Percentiles rank a stretch among this genome's conserved stretches.
Evolutionary conservation across 2,113 vertebrate species (phyloP).

Genomic region (Notechis scutatus): DNA sequence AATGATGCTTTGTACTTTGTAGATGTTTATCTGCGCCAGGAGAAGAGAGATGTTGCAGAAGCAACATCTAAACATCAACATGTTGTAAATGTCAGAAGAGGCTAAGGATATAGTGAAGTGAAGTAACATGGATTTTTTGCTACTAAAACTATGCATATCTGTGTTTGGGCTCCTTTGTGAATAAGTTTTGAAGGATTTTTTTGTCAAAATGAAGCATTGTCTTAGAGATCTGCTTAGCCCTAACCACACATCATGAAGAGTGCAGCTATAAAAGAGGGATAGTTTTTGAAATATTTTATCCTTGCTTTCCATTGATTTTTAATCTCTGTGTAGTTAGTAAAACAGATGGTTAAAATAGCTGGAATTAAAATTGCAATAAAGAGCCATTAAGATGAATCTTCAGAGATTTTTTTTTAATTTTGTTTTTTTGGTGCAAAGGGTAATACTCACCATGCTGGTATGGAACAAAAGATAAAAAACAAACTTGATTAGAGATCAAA

Average conservation of each 20-base stretch:
- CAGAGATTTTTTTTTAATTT: neutral
- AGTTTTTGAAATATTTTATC: neutral
- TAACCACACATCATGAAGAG: neutral
- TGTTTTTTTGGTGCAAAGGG: neutral
- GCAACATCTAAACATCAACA: neutral
- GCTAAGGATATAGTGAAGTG: neutral
- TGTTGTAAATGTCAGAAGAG: neutral
- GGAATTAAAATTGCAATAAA: neutral
- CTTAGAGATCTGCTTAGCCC: neutral
- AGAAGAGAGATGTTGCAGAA: neutral
- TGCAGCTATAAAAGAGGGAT: neutral
- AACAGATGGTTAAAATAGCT: neutral
- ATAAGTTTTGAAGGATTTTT: neutral
- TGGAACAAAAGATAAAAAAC: neutral
- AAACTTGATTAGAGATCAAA: neutral
- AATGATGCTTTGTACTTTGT: neutral
- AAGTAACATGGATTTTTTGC: neutral
- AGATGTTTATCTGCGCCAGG: neutral
- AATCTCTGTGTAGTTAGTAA: neutral
- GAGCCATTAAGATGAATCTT: neutral
- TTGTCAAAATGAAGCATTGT: neutral
- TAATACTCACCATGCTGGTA: neutral
- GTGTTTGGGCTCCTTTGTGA: neutral
- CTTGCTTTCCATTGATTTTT: neutral
- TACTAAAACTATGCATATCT: neutral